Percentiles rank a stretch among this genome's conserved stretches.
phyloP scores from a whole-genome alignment of 2,888 invertebrate species.

The Melieria picta region DNA sequence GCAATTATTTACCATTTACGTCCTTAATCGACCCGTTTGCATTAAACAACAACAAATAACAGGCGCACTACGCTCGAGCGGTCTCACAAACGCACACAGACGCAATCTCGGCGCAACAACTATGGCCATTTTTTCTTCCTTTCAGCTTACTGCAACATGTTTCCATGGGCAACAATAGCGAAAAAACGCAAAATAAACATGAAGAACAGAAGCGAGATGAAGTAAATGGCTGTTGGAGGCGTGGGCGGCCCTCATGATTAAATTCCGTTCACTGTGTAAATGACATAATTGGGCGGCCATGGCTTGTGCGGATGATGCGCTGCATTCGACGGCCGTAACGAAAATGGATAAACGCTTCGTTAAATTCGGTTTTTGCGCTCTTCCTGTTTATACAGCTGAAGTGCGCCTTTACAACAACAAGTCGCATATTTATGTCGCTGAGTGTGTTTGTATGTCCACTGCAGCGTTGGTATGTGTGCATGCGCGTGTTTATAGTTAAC shows the following conservation, averaged over 20 bases:
- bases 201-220: background rate
- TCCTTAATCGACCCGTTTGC: no score
- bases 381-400: background rate
- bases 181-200: background rate
- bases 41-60: no score
- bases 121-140: no score
- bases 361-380: conserved; percentile 13
- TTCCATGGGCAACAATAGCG: no score
- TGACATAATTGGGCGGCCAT: conserved; percentile 13
- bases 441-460: background rate
- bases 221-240: background rate
- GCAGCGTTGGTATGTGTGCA: background rate
- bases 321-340: background rate
- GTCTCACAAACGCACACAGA: no score
- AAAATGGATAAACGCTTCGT: conserved; percentile 10
- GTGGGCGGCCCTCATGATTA: no score
- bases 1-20: no score
- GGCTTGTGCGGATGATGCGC: no score
- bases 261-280: background rate
- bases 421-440: background rate
- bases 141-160: no score
- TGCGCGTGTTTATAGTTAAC: background rate
- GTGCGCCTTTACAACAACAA: background rate
- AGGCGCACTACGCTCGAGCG: no score
- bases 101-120: no score